A percentile compares a stretch with the other conserved stretches of the same genome.
Conservation (phyloP, 92 coral and sea anemone species). For the Galaxea fascicularis region DNA sequence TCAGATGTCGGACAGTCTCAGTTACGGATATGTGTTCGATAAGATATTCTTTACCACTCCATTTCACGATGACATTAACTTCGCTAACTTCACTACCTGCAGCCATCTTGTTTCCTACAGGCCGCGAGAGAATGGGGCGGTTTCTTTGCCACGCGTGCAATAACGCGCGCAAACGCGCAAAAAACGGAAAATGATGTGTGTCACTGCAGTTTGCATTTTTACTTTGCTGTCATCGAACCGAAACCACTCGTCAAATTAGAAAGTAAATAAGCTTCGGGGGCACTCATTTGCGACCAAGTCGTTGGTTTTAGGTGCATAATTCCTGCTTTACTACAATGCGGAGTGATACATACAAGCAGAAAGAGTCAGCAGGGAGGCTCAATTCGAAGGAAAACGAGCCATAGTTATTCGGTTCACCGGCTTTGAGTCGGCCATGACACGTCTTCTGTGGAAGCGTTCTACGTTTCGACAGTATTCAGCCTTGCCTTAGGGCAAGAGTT, state of each 20-base stretch:
- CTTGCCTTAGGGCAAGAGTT: background rate
- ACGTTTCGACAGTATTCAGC: background rate
- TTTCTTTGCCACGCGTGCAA: background rate
- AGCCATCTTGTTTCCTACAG: slow-evolving; percentile 59
- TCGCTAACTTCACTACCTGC: slow-evolving; percentile 4
- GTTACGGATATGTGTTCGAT: slow-evolving; percentile 73
- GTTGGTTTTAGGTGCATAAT: background rate
- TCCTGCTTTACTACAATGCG: background rate
- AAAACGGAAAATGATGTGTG: background rate
- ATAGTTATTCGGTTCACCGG: slow-evolving; percentile 19
- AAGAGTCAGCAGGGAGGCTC: background rate
- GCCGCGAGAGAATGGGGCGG: slow-evolving; percentile 42
- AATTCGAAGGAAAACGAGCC: slow-evolving; percentile 15
- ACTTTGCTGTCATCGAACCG: too few relatives aligned
- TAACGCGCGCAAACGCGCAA: background rate
- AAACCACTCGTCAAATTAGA: background rate
- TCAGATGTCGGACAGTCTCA: slow-evolving; percentile 78
- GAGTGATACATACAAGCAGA: background rate
- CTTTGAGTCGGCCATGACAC: slow-evolving; percentile 18
- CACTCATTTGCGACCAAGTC: background rate
- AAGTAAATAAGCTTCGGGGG: background rate
- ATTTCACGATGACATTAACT: slow-evolving; percentile 76
- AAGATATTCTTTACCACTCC: slow-evolving; percentile 94
- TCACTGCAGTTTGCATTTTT: too few relatives aligned
- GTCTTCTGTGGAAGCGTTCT: background rate